phyloP scores from a whole-genome alignment of 2,113 vertebrate species.

The Piprites chloris region DNA sequence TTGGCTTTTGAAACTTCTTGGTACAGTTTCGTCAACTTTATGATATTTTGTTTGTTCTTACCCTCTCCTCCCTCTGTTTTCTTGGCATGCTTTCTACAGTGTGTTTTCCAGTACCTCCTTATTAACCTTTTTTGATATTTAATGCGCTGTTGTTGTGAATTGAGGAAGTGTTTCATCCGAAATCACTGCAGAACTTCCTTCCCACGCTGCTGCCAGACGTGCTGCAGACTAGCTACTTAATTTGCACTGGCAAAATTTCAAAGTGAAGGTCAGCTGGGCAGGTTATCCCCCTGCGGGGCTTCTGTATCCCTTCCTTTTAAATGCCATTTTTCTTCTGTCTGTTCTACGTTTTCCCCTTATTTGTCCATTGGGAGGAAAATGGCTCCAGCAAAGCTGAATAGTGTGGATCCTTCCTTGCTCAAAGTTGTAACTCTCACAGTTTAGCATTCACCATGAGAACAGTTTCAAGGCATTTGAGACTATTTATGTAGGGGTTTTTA shows the following conservation, averaged over 20 bases:
- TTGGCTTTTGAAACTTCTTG: neutral
- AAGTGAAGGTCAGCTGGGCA: conserved; percentile 45
- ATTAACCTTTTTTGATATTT: conserved; percentile 12
- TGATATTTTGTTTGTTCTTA: neutral
- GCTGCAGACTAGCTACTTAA: conserved; percentile 43
- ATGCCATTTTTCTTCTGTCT: conserved; percentile 28
- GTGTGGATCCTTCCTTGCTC: neutral
- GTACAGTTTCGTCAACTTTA: neutral
- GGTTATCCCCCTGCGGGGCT: neutral
- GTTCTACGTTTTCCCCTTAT: neutral
- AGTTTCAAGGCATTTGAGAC: neutral
- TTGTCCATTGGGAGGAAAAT: neutral
- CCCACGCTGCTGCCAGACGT: neutral
- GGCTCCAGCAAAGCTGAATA: neutral
- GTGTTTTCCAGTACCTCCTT: neutral
- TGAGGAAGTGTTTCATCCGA: conserved; percentile 46
- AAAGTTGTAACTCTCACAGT: neutral
- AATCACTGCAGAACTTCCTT: conserved; percentile 46
- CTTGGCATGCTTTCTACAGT: neutral
- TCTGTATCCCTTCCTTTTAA: conserved; percentile 2
- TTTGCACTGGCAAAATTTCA: conserved; percentile 55
- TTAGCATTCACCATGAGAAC: fast-evolving
- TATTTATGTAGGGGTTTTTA: neutral
- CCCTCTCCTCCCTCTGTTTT: neutral
- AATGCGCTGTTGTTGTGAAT: neutral